Conservation (phyloP, 2,797 vertebrate genomes). For the Otolemur crassicaudatus region DNA sequence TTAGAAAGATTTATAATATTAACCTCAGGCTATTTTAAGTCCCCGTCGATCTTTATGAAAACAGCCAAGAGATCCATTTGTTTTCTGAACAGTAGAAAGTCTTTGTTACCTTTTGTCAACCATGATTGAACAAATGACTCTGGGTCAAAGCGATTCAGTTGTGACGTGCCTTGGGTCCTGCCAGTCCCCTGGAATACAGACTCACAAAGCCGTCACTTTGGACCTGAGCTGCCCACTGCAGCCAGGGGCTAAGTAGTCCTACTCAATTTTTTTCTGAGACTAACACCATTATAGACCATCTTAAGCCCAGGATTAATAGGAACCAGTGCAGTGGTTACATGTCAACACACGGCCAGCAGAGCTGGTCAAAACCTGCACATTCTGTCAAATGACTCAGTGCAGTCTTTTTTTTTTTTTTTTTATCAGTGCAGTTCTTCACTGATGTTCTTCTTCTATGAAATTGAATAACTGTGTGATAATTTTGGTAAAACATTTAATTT, state of each 20-base stretch:
- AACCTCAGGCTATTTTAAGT: slow-evolving; percentile 90
- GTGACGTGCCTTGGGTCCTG: slow-evolving; percentile 82
- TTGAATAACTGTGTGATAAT: not conserved
- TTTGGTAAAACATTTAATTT: not conserved
- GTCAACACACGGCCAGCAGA: not conserved
- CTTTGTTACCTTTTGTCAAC: slow-evolving; percentile 88
- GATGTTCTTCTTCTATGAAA: not conserved
- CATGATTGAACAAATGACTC: slow-evolving; percentile 87
- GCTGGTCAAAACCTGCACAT: slow-evolving; percentile 44
- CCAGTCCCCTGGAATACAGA: slow-evolving; percentile 81
- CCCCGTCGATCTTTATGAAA: slow-evolving; percentile 88
- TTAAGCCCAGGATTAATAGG: slow-evolving; percentile 67
- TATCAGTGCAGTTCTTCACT: not conserved
- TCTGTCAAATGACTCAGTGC: not conserved
- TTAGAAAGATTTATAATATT: slow-evolving; percentile 91
- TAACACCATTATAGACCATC: slow-evolving; percentile 61
- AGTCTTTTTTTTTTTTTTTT: too few relatives aligned
- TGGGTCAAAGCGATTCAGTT: slow-evolving; percentile 86
- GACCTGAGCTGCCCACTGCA: slow-evolving; percentile 77
- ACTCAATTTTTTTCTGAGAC: slow-evolving; percentile 65
- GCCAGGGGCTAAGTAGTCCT: slow-evolving; percentile 79
- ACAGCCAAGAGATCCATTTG: slow-evolving; percentile 87
- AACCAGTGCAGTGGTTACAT: slow-evolving; percentile 22
- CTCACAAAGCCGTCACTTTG: slow-evolving; percentile 79
- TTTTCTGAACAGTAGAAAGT: slow-evolving; percentile 87